These are phyloP conservation scores for Apamea crenata DNA, from an alignment of 2,888 invertebrate genomes.

Conservation along the genomic window DNA sequence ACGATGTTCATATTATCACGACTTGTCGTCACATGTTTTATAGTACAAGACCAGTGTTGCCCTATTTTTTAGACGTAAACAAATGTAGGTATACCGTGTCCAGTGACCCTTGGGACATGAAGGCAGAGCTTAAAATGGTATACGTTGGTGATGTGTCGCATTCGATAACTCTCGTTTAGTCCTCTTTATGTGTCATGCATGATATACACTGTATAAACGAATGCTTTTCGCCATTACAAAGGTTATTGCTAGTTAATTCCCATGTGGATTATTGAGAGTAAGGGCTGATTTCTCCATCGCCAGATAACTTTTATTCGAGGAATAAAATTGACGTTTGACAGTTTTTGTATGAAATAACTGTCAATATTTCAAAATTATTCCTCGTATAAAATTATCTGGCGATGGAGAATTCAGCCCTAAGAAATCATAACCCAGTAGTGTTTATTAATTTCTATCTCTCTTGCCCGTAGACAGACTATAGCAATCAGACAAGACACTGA, in stretches of 20 bases:
- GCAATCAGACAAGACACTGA: neutral
- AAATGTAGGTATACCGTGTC: conserved; percentile 15
- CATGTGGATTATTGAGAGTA: neutral
- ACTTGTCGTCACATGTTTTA: conserved; percentile 18
- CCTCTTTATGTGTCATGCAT: neutral
- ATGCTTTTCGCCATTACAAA: neutral
- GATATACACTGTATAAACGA: neutral
- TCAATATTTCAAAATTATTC: too few species aligned
- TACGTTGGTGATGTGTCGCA: neutral
- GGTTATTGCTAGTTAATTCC: neutral
- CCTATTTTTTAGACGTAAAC: conserved; percentile 48
- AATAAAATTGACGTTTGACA: too few species aligned
- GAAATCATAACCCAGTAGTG: neutral
- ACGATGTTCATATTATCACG: conserved; percentile 29
- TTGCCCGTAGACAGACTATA: neutral
- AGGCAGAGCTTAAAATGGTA: neutral
- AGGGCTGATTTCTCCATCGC: too few species aligned
- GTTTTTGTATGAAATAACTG: too few species aligned
- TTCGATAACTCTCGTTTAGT: neutral
- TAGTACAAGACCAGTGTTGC: conserved; percentile 24
- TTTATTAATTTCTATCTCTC: neutral
- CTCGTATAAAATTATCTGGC: too few species aligned
- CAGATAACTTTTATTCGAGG: too few species aligned
- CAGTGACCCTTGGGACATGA: neutral
- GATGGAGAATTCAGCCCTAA: too few species aligned